Evolutionary conservation across 2,888 invertebrate genomes (phyloP).

Genomic region (Mystacides longicornis): DNA sequence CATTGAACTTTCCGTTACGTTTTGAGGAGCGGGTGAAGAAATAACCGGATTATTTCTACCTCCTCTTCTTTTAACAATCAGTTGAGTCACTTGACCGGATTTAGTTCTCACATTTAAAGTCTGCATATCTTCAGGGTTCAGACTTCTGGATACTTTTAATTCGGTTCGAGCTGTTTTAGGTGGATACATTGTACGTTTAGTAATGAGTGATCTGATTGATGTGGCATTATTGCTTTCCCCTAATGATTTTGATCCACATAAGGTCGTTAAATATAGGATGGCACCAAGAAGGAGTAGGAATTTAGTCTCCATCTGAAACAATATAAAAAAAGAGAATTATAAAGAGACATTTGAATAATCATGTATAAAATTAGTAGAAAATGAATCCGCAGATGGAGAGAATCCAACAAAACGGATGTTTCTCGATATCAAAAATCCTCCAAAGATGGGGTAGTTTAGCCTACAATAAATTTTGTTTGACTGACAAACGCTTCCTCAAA

Average conservation of each 20-base stretch:
- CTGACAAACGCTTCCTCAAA: too few relatives aligned
- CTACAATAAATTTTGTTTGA: too few relatives aligned
- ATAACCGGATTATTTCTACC: conserved; percentile 39
- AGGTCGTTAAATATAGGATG: conserved; percentile 36
- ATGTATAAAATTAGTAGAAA: too few relatives aligned
- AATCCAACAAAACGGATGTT: too few relatives aligned
- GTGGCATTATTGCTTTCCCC: conserved; percentile 37
- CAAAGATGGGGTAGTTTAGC: too few relatives aligned
- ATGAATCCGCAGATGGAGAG: too few relatives aligned
- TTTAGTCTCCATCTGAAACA: conserved; percentile 48
- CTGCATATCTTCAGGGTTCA: conserved; percentile 69
- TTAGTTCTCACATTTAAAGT: conserved; percentile 70
- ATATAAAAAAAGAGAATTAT: conserved; percentile 16
- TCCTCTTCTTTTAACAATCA: conserved; percentile 67
- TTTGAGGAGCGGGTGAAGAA: conserved; percentile 34
- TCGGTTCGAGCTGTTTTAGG: conserved; percentile 61
- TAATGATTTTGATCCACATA: conserved; percentile 16
- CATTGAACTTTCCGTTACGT: conserved; percentile 30
- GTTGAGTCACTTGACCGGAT: conserved; percentile 67
- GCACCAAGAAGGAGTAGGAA: conserved; percentile 37
- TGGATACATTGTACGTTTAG: conserved; percentile 23
- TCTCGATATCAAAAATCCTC: too few relatives aligned
- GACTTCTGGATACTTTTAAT: conserved; percentile 67
- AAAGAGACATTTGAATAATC: too few relatives aligned
- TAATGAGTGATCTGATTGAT: conserved; percentile 40